Percentiles rank a stretch among this genome's conserved stretches.
These are phyloP conservation scores for Mus pahari DNA, from an alignment of 2,113 vertebrate genomes.

Conservation along the genomic window DNA sequence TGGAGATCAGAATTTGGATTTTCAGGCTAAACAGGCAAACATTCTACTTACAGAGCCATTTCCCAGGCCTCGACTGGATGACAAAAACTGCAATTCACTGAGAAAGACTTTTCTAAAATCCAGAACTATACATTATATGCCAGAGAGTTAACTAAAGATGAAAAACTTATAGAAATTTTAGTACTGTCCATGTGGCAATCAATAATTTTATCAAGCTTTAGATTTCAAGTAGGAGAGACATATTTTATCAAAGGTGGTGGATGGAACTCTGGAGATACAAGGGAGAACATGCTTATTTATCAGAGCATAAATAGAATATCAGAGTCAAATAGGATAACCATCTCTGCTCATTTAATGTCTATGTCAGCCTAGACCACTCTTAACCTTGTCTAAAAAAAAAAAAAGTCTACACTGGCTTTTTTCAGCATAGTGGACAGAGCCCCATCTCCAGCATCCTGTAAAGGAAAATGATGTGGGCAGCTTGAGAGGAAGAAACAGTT, in stretches of 20 bases:
- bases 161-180: neutral
- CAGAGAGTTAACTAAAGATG: neutral
- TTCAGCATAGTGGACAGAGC: neutral
- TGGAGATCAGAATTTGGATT: neutral
- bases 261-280: neutral
- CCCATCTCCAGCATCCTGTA: conserved; percentile 9
- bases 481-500: conserved; percentile 58
- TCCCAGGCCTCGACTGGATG: neutral
- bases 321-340: neutral
- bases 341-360: neutral
- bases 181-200: neutral
- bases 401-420: neutral
- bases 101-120: neutral
- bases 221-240: neutral
- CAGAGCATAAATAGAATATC: neutral
- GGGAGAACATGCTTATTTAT: neutral
- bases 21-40: too few species aligned
- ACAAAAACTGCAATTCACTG: neutral
- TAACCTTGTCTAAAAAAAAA: neutral
- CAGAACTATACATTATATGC: neutral
- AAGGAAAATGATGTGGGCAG: conserved; percentile 44
- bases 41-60: neutral
- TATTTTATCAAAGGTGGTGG: neutral
- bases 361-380: neutral
- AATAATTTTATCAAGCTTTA: neutral